Percentiles rank a stretch among this genome's conserved stretches.
phyloP scores from a whole-genome alignment of 2,113 vertebrate genomes.

The Vulpes lagopus region DNA sequence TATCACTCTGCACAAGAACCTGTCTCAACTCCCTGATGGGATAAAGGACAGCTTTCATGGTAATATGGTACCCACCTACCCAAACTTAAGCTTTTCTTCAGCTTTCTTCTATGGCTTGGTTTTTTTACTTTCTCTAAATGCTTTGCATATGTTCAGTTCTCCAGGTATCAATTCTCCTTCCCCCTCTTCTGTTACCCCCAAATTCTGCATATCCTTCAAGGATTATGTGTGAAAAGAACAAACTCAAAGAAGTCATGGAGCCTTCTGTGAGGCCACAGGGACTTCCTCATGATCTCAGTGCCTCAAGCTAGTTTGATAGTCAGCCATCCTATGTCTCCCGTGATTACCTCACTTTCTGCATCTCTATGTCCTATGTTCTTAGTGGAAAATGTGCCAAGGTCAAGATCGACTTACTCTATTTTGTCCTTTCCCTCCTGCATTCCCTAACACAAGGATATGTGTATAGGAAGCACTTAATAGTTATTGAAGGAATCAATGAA shows the following conservation, averaged over 20 bases:
- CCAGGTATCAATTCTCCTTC: not conserved
- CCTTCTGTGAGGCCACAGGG: not conserved
- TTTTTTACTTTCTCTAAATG: not conserved
- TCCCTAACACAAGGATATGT: not conserved
- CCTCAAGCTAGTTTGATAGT: not conserved
- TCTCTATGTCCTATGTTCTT: not conserved
- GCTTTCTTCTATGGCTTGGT: not conserved
- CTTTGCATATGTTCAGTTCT: not conserved
- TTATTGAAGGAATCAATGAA: not conserved
- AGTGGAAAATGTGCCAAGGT: not conserved
- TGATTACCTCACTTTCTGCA: not conserved
- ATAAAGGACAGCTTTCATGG: not conserved
- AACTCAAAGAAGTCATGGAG: not conserved
- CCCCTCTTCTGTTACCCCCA: not conserved
- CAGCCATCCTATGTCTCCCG: not conserved
- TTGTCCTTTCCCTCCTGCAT: not conserved
- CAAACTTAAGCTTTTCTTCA: not conserved
- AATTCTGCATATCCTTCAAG: not conserved
- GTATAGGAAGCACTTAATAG: not conserved
- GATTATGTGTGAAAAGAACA: not conserved
- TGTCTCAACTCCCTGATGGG: not conserved
- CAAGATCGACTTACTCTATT: not conserved
- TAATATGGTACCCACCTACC: not conserved
- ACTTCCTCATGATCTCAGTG: not conserved
- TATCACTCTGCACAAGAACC: not conserved